Percentiles rank a stretch among this genome's conserved stretches.
Conservation (phyloP, 1,140 invertebrate species). For the Brachionus asplanchnoidis region DNA sequence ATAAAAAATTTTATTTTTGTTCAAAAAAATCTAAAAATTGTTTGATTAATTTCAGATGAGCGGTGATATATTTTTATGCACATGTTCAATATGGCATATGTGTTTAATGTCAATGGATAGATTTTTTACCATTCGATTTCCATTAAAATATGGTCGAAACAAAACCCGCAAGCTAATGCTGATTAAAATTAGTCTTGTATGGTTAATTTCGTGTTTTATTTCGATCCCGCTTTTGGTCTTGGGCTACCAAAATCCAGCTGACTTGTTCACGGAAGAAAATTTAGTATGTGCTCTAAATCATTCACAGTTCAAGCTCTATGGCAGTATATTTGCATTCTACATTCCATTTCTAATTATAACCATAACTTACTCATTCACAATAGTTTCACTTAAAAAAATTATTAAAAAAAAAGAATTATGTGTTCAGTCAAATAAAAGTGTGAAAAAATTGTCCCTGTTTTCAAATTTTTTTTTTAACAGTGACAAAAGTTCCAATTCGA, state of each 20-base stretch:
- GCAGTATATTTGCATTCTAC: constrained; percentile 87
- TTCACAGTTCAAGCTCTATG: constrained; percentile 81
- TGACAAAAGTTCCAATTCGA: background rate
- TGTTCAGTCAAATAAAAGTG: background rate
- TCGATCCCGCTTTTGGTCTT: constrained; percentile 78
- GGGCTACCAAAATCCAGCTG: constrained; percentile 63
- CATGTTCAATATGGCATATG: constrained; percentile 92
- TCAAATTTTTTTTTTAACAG: background rate
- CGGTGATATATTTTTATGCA: constrained; percentile 87
- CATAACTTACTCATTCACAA: constrained; percentile 82
- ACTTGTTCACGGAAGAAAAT: constrained; percentile 51
- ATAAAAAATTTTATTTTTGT: constrained; percentile 46
- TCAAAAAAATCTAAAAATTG: constrained; percentile 61
- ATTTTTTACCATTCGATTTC: constrained; percentile 68
- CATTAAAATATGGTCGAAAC: constrained; percentile 81
- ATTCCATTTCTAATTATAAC: constrained; percentile 90
- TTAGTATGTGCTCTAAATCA: constrained; percentile 68
- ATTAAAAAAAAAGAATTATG: background rate
- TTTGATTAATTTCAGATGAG: constrained; percentile 84
- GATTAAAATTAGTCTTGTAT: constrained; percentile 81
- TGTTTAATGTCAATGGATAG: constrained; percentile 87
- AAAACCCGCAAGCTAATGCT: constrained; percentile 78
- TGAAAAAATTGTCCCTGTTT: background rate
- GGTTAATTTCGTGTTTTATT: constrained; percentile 80
- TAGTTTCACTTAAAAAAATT: constrained; percentile 59